A percentile compares a stretch with the other conserved stretches of the same genome.
These are phyloP conservation scores for Phragmatobia fuliginosa DNA, from an alignment of 2,888 invertebrate species.

Conservation along the genomic window DNA sequence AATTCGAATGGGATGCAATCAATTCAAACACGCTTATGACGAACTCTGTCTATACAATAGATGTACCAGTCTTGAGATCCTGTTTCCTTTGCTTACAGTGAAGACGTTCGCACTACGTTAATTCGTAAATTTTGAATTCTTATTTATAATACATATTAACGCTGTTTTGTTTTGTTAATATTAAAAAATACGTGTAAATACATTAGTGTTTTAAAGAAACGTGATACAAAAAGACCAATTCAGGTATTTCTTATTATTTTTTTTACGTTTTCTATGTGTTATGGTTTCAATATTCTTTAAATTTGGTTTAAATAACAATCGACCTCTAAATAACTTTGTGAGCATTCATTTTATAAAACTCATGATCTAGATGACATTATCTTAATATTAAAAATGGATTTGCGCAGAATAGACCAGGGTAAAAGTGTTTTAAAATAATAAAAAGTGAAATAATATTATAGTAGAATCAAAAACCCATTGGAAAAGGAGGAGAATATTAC, in stretches of 20 bases:
- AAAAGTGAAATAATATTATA: too few relatives aligned
- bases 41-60: neutral
- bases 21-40: neutral
- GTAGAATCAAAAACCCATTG: too few relatives aligned
- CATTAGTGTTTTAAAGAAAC: neutral
- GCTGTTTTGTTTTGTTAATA: neutral
- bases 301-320: neutral
- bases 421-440: too few relatives aligned
- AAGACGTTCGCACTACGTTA: neutral
- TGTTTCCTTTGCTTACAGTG: neutral
- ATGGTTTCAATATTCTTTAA: neutral
- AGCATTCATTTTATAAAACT: too few relatives aligned
- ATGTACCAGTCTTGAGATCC: neutral
- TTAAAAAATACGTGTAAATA: neutral
- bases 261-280: neutral
- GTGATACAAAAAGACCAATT: neutral
- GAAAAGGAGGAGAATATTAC: too few relatives aligned
- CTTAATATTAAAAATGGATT: too few relatives aligned
- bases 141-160: neutral
- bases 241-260: neutral
- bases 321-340: neutral
- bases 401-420: too few relatives aligned
- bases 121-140: neutral
- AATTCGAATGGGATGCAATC: neutral
- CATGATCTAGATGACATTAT: too few relatives aligned